These are phyloP conservation scores for Limnephilus auricula DNA, from an alignment of 2,888 invertebrate genomes.

Conservation along the genomic window DNA sequence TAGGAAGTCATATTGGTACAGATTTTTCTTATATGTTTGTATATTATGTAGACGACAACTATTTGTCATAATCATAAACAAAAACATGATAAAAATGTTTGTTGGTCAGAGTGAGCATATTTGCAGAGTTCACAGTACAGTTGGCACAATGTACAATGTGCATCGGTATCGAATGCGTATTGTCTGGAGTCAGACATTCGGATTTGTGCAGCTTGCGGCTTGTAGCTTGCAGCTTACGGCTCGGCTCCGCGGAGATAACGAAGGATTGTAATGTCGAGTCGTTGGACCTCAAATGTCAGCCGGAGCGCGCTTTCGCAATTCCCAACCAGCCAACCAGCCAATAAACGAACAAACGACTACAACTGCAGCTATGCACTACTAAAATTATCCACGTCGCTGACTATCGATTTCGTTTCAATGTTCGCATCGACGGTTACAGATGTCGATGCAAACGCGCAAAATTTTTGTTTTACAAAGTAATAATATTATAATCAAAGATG, in stretches of 20 bases:
- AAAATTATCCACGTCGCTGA: constrained; percentile 16
- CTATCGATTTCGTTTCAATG: constrained; percentile 21
- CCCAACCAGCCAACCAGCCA: neutral
- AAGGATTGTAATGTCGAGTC: constrained; percentile 48
- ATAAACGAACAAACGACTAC: constrained; percentile 16
- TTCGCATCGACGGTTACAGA: neutral
- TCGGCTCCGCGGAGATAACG: neutral
- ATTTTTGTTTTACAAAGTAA: no score
- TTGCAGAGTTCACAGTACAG: neutral
- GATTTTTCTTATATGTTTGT: no score
- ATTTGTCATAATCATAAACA: neutral
- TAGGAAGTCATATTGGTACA: no score
- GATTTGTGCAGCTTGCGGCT: neutral
- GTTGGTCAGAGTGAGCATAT: neutral
- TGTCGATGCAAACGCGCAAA: neutral
- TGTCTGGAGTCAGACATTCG: neutral
- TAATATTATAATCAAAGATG: no score
- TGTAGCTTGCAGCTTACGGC: neutral
- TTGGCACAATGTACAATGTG: constrained; percentile 3
- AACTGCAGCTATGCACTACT: constrained; percentile 27
- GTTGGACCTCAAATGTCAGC: constrained; percentile 54
- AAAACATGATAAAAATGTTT: neutral
- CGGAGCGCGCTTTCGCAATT: constrained; percentile 8
- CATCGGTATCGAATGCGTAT: neutral
- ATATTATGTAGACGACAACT: neutral